A percentile compares a stretch with the other conserved stretches of the same genome.
Evolutionary conservation across 2,797 vertebrate genomes (phyloP).

Genomic region (Tadarida brasiliensis): DNA sequence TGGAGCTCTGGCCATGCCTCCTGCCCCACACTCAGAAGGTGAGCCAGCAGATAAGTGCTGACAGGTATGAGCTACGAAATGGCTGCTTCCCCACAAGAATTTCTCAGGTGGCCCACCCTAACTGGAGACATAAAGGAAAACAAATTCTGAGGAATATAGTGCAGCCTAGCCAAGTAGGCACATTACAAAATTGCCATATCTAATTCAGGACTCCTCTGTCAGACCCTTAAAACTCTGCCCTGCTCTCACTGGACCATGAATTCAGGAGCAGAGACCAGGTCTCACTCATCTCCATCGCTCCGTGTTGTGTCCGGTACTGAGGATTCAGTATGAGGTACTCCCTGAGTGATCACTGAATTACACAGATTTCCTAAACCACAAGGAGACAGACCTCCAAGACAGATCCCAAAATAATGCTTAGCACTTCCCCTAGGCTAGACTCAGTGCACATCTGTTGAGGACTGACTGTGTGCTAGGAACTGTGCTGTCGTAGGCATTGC

Average conservation of each 20-base stretch:
- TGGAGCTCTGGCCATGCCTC: fast-evolving
- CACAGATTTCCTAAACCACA: not conserved
- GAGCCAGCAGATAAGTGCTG: not conserved
- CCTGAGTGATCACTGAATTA: not conserved
- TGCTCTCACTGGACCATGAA: not conserved
- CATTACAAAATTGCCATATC: not conserved
- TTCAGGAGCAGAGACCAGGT: not conserved
- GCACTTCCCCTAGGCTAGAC: not conserved
- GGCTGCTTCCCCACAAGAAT: not conserved
- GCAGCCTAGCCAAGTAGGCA: not conserved
- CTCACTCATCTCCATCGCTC: not conserved
- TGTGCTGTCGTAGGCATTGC: not conserved
- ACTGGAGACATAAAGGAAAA: not conserved
- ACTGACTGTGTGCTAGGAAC: not conserved
- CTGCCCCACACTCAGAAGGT: not conserved
- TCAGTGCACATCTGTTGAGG: not conserved
- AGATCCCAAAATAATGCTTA: not conserved
- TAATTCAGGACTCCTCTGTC: not conserved
- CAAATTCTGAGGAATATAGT: not conserved
- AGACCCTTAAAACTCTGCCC: not conserved
- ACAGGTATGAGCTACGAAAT: not conserved
- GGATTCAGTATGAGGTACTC: not conserved
- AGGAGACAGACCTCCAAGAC: not conserved
- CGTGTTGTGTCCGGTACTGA: not conserved
- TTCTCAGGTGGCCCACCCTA: not conserved